Percentiles rank a stretch among this genome's conserved stretches.
Evolutionary conservation across 2,797 vertebrate species (phyloP).

Genomic region (Choloepus didactylus): DNA sequence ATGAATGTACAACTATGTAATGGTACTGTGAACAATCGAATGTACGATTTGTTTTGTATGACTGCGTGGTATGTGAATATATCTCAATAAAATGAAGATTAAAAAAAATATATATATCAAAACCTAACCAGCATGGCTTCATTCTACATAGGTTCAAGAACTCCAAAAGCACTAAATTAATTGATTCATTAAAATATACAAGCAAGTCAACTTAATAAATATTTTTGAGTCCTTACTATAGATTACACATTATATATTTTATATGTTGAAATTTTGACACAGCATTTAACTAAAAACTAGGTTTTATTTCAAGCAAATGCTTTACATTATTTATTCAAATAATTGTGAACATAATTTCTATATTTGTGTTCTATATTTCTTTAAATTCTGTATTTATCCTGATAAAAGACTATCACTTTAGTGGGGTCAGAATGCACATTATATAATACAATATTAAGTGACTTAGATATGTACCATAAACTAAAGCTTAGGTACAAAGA

Average conservation of each 20-base stretch:
- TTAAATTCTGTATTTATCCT: background rate
- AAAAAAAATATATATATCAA: background rate
- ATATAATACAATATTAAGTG: background rate
- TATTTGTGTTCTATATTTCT: background rate
- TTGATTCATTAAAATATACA: constrained; percentile 25
- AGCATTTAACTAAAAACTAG: constrained; percentile 40
- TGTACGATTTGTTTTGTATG: too few species aligned
- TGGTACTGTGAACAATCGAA: too few species aligned
- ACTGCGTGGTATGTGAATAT: too few species aligned
- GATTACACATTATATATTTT: background rate
- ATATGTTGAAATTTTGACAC: background rate
- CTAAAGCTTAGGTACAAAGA: background rate
- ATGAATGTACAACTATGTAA: too few species aligned
- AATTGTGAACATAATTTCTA: constrained; percentile 16
- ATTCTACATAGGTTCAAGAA: constrained; percentile 32
- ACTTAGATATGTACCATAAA: background rate
- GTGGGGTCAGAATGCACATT: background rate
- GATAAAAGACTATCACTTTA: background rate
- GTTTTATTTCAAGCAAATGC: constrained; percentile 7
- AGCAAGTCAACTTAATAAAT: constrained; percentile 21
- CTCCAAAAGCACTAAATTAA: constrained; percentile 60
- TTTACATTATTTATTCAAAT: constrained; percentile 48
- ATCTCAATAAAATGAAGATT: too few species aligned
- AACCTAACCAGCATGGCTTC: constrained; percentile 29
- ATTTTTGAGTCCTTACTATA: constrained; percentile 1